Base-by-base conservation (phyloP, 2,888 invertebrate genomes). In the Drosophila imparisetae region DNA sequence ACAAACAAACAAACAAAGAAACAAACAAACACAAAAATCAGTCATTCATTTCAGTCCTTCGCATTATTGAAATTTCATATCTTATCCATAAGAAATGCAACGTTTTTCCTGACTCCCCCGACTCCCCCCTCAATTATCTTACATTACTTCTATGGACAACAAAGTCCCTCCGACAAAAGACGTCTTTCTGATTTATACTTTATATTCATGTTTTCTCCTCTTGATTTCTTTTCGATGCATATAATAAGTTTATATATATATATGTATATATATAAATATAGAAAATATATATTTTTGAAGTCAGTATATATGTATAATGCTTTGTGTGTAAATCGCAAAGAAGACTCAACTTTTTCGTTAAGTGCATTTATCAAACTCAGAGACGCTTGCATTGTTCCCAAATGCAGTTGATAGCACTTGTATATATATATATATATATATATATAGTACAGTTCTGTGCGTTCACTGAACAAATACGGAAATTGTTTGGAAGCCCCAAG, bases 31-130 rank as follows among this genome's bases (percentile, higher is more conserved):
- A 78, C 53, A 73, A 60, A 63, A 45, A 49, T 65, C 58, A 58
- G 30, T 45, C 59, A 69, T 63, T 76, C 50, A 50, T 18, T 49
- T 40, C 55, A 48, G 30, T 54, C 40, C 7, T 36, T 29, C 18
- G 50, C n/a, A 62, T 59, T 69, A 69, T 67, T 71, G 61, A 71
- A 71, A 78, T 71, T 73, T 18, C 11, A 18, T 34, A 10, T 61
- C 13, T 45, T 21, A 69, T 73, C 49, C 62, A 78, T 73, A 10
- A 55, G 68, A 52, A 77, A 73, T 73, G 73, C 64, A 78, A 58
- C 55, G 40, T 24, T 36, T 42, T n/a, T 42, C 15, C 15, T 2
- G 13, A 24, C 30, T 27, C 21, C 2, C 5, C 38, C 4, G 21
- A 1, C 8, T 5, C 15, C 15, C 1, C 21, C n/a, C 6, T 2